Evolutionary conservation across 2,888 invertebrate genomes (phyloP), one percentile per base, ranked within the genome.

Genomic region (Microctonus aethiopoides): DNA sequence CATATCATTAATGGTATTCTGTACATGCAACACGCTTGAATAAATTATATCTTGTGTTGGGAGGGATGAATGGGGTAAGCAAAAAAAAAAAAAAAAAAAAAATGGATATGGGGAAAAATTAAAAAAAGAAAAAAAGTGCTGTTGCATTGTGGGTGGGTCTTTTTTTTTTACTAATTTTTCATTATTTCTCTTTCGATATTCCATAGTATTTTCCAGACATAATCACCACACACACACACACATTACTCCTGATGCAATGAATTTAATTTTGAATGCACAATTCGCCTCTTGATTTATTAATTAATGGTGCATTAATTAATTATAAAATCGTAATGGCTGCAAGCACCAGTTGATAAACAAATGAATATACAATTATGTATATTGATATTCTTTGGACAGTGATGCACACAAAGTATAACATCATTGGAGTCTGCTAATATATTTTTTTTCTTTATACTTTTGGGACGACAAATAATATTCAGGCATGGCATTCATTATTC

Each of bases 101-200:
- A 36, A 9, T 4, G 46, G 46, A 9, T 29, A 46, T 13, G 39
- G 46, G 39, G 46, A 46, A n/a, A 46, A n/a, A 46, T 39, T 39
- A 39, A 39, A 46, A 16, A 46, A 5, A 46, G 13, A 46, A 16
- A 16, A 46, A 46, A 46, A 4, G 16, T 46, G 7, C 16, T 46
- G 16, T 46, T 46, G 46, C 46, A 46, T 46, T 46, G 46, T 68
- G 76, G 75, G 70, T 41, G 74, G 72, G 75, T 71, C n/a, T n/a
- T n/a, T n/a, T n/a, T n/a, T n/a, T n/a, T 68, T 70, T 72, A 75
- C 73, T 76, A 76, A 76, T 73, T 75, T 16, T 73, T 69, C n/a
- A n/a, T n/a, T 75, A 63, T 72, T 72, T 73, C 71, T 75, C 62
- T 73, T 72, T 73, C 71, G 65, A 72, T n/a, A 68, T 72, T 68